Evolutionary conservation across 1,140 invertebrate genomes (phyloP).

Genomic region (Hylaeus anthracinus): DNA sequence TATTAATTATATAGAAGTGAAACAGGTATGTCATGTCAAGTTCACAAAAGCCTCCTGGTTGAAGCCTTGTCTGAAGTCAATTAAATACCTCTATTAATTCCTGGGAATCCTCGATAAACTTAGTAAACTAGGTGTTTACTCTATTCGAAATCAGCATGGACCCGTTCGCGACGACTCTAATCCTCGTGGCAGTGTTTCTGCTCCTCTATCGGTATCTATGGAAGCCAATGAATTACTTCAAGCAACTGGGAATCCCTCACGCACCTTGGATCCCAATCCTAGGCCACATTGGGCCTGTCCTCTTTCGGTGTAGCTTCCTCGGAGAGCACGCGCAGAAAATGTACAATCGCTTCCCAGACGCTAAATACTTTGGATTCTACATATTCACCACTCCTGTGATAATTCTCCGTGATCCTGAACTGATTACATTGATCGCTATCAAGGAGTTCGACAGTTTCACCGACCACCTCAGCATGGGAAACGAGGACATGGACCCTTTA

Average conservation of each 20-base stretch:
- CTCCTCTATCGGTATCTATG: background rate
- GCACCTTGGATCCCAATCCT: constrained; percentile 5
- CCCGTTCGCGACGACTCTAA: background rate
- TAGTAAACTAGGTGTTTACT: no score
- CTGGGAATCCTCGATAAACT: no score
- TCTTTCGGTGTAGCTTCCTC: background rate
- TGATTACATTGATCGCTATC: constrained; percentile 26
- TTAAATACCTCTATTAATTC: no score
- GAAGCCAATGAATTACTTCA: constrained; percentile 1
- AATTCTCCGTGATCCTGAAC: constrained; percentile 39
- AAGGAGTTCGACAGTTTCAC: constrained; percentile 48
- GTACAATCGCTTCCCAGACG: constrained; percentile 18
- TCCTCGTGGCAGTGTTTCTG: background rate
- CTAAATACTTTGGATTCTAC: constrained; percentile 42
- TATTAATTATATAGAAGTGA: no score
- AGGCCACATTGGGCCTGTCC: constrained; percentile 17
- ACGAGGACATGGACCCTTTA: constrained; percentile 15
- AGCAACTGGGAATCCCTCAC: constrained; percentile 1
- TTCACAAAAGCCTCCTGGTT: no score
- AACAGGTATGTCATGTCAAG: no score
- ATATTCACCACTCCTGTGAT: constrained; percentile 2
- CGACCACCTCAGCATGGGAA: constrained; percentile 16
- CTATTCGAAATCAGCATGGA: background rate
- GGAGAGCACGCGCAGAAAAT: background rate
- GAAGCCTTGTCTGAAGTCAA: no score